Evolutionary conservation across 2,797 vertebrate genomes (phyloP), one percentile per base, ranked within the genome.

Genomic region (Notamacropus eugenii): DNA sequence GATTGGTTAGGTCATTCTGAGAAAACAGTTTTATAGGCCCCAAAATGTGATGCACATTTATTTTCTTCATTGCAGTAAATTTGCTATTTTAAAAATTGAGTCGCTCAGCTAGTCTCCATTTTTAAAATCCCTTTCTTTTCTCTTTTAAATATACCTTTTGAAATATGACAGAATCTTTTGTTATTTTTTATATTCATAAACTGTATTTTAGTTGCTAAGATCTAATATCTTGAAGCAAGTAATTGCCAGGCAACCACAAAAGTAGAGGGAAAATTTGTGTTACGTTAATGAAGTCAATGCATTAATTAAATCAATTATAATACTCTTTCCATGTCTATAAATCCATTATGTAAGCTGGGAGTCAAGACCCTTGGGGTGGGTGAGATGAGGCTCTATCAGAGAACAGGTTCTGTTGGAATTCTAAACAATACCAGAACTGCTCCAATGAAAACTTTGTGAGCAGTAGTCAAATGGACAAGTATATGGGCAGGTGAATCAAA

Each of bases 251-350:
- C 97, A 97, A 98, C 97, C 95, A 97, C 97, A 96, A 97, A 96
- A 96, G 97, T 96, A 97, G 96, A 98, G 96, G 96, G 94, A 97
- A 82, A 98, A 98, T 98, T 97, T 98, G 97, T 97, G 94, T 97
- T 98, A 98, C 98, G 97, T 97, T 97, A 98, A 98, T 97, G 96
- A 98, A 96, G 94, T 97, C 97, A 97, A 98, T 98, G 98, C 98
- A 97, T 98, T 98, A 97, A 98, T 97, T 98, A 98, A 97, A 94
- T 96, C 96, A 97, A 97, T 98, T 97, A 97, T 97, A 98, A 98
- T 97, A 97, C 97, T 98, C 97, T 98, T 98, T 98, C 96, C 97
- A 97, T 97, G 97, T 97, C 97, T 96, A 97, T 97, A 96, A 96
- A 97, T 97, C 97, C 96, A 97, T 98, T 96, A 97, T 97, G 97